A percentile compares a stretch with the other conserved stretches of the same genome.
Evolutionary conservation across 23 tunicate species (phyloP).

Genomic region (Styela clava): DNA sequence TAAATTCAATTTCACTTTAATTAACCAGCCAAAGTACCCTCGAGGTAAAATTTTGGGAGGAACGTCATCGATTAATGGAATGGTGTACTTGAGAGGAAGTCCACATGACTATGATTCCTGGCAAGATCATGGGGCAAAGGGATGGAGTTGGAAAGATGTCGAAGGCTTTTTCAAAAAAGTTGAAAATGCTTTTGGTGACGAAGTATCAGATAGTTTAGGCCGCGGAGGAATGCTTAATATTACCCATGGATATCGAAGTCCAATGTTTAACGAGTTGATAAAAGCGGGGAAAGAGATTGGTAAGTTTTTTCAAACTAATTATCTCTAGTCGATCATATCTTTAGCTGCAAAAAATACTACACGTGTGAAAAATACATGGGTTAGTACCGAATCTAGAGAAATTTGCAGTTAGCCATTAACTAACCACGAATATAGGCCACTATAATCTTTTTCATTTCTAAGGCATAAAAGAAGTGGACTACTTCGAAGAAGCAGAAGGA

Average conservation of each 20-base stretch:
- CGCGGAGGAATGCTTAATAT: not conserved
- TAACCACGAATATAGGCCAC: too few species aligned
- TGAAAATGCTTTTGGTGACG: slow-evolving; percentile 22
- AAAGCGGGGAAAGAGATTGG: slow-evolving; percentile 1
- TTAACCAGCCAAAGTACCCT: slow-evolving; percentile 41
- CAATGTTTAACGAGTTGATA: not conserved
- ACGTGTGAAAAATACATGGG: too few species aligned
- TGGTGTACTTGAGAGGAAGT: slow-evolving; percentile 57
- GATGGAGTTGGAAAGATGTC: slow-evolving; percentile 64
- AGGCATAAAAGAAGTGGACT: slow-evolving; percentile 2
- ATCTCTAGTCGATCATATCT: too few species aligned
- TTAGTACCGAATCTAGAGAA: too few species aligned
- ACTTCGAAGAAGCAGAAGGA: not conserved
- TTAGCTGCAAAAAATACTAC: too few species aligned
- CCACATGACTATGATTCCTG: slow-evolving; percentile 60
- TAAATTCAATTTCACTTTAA: not conserved
- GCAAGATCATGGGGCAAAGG: slow-evolving; percentile 58
- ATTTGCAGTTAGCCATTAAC: too few species aligned
- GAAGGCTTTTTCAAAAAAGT: slow-evolving; percentile 41
- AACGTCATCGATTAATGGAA: slow-evolving; percentile 47
- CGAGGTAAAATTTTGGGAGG: slow-evolving; percentile 78
- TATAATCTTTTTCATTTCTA: too few species aligned
- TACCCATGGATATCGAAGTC: not conserved
- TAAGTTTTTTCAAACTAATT: not conserved
- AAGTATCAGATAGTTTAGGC: not conserved